These are phyloP conservation scores for Anoplolepis gracilipes DNA, from an alignment of 1,140 invertebrate genomes.

Conservation along the genomic window DNA sequence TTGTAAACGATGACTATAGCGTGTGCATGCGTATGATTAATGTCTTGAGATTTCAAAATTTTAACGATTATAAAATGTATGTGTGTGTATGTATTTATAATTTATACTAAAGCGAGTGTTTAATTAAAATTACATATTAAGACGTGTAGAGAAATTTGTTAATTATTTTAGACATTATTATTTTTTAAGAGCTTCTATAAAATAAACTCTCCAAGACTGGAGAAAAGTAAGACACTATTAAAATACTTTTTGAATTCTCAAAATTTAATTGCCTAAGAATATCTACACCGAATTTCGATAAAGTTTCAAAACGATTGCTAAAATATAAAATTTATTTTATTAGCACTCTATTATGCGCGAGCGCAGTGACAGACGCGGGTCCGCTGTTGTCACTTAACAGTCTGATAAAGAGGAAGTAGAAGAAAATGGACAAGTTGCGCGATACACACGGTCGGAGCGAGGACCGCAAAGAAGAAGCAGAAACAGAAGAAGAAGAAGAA, in stretches of 20 bases:
- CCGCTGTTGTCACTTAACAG: neutral
- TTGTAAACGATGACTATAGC: neutral
- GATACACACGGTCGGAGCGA: conserved; percentile 27
- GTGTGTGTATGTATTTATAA: neutral
- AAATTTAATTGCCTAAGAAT: no score
- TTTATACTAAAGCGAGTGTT: no score
- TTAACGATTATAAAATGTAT: neutral
- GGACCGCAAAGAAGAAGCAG: neutral
- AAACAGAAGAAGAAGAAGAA: neutral
- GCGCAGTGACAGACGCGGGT: no score
- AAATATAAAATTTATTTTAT: neutral
- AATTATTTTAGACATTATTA: no score
- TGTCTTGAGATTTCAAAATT: neutral
- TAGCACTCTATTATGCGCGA: conserved; percentile 1
- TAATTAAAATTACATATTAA: no score
- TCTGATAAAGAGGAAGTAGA: conserved; percentile 34
- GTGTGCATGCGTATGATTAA: neutral
- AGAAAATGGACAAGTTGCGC: conserved; percentile 32
- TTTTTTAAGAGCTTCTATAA: no score
- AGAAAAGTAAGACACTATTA: no score
- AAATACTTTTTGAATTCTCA: no score
- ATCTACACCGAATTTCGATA: no score
- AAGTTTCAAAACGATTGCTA: neutral
- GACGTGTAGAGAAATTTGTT: no score
- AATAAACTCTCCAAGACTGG: no score